Conservation (phyloP, 2,888 invertebrate species). For the Tenthredo mesomela region DNA sequence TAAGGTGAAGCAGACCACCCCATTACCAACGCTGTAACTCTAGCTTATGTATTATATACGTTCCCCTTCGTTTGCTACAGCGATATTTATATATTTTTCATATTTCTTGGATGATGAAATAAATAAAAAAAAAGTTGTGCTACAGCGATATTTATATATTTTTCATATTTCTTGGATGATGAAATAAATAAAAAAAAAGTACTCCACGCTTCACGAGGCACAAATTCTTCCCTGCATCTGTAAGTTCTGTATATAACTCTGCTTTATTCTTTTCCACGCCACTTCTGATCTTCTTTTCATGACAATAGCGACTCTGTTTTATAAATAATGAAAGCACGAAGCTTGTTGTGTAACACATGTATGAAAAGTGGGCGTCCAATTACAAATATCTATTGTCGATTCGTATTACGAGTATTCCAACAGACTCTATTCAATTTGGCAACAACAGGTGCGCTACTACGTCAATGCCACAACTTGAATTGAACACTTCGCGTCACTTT, state of each 20-base stretch:
- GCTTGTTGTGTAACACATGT: slow-evolving; percentile 9
- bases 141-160: too few species aligned
- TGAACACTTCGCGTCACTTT: slow-evolving; percentile 35
- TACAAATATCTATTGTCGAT: slow-evolving; percentile 38
- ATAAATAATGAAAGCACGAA: neutral
- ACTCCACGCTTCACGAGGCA: slow-evolving; percentile 34
- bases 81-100: slow-evolving; percentile 22
- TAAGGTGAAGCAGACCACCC: neutral
- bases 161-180: neutral
- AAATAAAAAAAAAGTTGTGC: neutral
- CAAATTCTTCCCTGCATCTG: slow-evolving; percentile 41
- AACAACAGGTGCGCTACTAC: slow-evolving; percentile 43
- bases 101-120: neutral
- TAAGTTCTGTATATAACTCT: neutral
- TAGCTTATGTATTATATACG: slow-evolving; percentile 5
- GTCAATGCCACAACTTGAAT: slow-evolving; percentile 43
- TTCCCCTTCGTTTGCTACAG: neutral
- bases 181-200: neutral
- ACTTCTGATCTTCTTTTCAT: slow-evolving; percentile 34
- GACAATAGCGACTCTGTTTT: slow-evolving; percentile 1
- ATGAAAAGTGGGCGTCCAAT: slow-evolving; percentile 31
- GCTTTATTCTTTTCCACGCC: slow-evolving; percentile 7
- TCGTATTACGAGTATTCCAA: slow-evolving; percentile 13
- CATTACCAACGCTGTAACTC: slow-evolving; percentile 12
- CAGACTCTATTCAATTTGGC: slow-evolving; percentile 38